Percentiles rank a stretch among this genome's conserved stretches.
Evolutionary conservation across 2,797 vertebrate species (phyloP).

Genomic region (Anguilla anguilla): DNA sequence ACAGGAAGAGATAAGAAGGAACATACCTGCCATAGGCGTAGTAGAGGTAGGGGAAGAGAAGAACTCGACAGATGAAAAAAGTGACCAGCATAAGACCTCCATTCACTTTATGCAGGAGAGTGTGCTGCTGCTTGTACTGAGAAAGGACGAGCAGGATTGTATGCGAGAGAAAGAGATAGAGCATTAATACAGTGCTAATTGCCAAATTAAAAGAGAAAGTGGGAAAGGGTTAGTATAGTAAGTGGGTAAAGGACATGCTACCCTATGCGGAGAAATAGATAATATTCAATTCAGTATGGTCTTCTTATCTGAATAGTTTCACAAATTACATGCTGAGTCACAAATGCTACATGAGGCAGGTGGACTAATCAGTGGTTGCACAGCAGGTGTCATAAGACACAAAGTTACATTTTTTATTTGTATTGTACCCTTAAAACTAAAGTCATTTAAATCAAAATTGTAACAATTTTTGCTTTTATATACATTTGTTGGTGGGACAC

Average conservation of each 20-base stretch:
- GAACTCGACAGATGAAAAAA: slow-evolving; percentile 83
- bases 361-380: no score
- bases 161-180: background rate
- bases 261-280: background rate
- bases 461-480: no score
- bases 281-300: background rate
- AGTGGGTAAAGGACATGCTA: background rate
- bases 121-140: slow-evolving; percentile 78
- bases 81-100: slow-evolving; percentile 78
- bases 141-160: background rate
- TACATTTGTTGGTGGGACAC: no score
- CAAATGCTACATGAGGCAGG: background rate
- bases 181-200: slow-evolving; percentile 8
- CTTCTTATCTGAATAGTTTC: background rate
- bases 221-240: background rate
- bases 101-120: slow-evolving; percentile 83
- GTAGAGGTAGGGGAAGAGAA: slow-evolving; percentile 90
- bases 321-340: background rate
- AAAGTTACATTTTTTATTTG: no score
- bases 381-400: no score
- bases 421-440: no score
- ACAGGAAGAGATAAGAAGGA: slow-evolving; percentile 15
- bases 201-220: background rate
- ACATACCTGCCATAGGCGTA: slow-evolving; percentile 81
- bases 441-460: no score